Conservation (phyloP, 2,113 vertebrate species). For the Sapajus apella region DNA sequence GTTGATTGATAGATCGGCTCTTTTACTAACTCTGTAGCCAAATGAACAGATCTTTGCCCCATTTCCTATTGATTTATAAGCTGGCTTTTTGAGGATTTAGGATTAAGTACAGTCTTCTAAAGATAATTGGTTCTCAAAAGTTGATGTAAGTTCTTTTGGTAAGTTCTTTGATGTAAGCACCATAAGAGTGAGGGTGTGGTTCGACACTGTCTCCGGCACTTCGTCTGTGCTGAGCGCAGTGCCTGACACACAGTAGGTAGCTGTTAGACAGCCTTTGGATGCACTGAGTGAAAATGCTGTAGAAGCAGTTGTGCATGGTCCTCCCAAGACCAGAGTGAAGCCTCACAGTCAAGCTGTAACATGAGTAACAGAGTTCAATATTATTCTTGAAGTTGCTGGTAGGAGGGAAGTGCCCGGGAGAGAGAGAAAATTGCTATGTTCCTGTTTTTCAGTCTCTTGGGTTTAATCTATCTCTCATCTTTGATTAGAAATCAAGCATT, state of each 20-base stretch:
- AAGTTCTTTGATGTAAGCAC: neutral
- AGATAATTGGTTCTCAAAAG: neutral
- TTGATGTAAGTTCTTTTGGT: neutral
- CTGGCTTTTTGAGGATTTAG: neutral
- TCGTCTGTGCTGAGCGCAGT: too few relatives aligned
- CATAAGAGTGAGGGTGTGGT: neutral
- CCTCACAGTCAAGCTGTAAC: neutral
- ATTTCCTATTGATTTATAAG: neutral
- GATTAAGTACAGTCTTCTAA: neutral
- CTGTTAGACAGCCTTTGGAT: neutral
- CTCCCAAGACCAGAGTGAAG: neutral
- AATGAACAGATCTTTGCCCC: neutral
- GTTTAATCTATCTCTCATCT: constrained; percentile 49
- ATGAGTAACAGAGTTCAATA: neutral
- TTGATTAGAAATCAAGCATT: constrained; percentile 51
- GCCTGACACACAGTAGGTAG: neutral
- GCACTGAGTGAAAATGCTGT: neutral
- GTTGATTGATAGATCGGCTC: neutral
- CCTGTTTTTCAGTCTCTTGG: constrained; percentile 7
- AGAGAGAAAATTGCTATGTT: neutral
- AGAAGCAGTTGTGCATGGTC: neutral
- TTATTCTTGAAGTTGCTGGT: neutral
- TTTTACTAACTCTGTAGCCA: neutral
- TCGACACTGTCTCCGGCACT: neutral
- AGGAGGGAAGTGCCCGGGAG: neutral